Percentiles rank a stretch among this genome's conserved stretches.
Conservation (phyloP, 2,797 vertebrate genomes). For the Leucoraja ocellata region DNA sequence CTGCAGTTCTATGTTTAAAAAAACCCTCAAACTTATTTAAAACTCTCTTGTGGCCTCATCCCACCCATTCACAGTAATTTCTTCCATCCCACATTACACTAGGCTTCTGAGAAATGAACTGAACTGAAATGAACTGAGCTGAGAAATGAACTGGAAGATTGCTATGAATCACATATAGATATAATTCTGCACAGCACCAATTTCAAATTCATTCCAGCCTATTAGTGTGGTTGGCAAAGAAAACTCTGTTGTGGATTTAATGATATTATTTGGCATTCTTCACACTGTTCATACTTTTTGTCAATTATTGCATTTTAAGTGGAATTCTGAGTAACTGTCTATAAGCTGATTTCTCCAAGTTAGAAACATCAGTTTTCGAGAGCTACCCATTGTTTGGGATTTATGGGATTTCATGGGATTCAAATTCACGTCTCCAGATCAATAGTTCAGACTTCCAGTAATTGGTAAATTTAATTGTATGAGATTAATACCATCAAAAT, state of each 20-base stretch:
- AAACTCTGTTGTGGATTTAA: background rate
- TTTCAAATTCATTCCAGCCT: background rate
- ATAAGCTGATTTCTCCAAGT: no score
- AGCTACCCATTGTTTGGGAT: no score
- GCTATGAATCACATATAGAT: no score
- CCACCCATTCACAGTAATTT: background rate
- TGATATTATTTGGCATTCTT: background rate
- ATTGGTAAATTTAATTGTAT: no score
- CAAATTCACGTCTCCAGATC: no score
- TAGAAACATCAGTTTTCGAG: no score
- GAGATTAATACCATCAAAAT: no score
- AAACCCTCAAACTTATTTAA: background rate
- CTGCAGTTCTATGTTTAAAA: background rate
- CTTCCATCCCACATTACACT: background rate
- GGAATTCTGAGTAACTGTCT: no score
- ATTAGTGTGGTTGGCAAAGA: background rate
- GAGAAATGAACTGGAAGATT: background rate
- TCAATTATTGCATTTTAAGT: no score
- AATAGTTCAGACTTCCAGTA: no score
- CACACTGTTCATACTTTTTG: background rate
- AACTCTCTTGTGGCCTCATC: background rate
- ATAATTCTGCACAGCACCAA: background rate
- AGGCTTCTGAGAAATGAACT: background rate
- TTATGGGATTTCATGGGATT: no score
- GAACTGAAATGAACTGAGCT: no score